A percentile compares a stretch with the other conserved stretches of the same genome.
Conservation (phyloP, 2,113 vertebrate species). For the Perca schrenkii region DNA sequence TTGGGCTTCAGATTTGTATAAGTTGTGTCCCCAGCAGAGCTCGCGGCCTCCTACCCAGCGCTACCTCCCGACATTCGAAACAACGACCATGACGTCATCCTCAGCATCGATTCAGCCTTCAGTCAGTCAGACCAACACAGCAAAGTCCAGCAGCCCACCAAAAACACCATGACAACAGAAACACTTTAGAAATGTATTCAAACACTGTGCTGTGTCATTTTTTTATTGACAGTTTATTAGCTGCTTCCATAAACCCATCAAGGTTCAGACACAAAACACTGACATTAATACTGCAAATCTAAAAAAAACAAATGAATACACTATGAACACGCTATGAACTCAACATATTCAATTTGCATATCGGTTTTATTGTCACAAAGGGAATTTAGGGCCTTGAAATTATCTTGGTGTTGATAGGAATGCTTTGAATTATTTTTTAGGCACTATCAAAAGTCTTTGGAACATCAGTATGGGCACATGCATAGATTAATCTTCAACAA, state of each 20-base stretch:
- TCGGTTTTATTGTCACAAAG: background rate
- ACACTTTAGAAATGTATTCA: background rate
- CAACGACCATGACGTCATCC: slow-evolving; percentile 83
- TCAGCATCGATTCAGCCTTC: slow-evolving; percentile 64
- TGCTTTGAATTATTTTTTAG: slow-evolving; percentile 11
- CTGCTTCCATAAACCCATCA: background rate
- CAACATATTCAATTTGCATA: background rate
- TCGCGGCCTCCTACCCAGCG: slow-evolving; percentile 80
- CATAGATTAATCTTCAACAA: background rate
- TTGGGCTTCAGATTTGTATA: slow-evolving; percentile 70
- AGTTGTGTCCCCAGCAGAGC: slow-evolving; percentile 65
- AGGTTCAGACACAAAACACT: slow-evolving; percentile 6
- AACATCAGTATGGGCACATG: background rate
- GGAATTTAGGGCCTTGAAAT: background rate
- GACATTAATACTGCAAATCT: background rate
- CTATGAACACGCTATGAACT: background rate
- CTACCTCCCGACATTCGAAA: slow-evolving; percentile 79
- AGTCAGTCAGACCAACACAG: slow-evolving; percentile 26
- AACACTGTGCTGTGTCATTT: background rate
- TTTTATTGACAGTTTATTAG: slow-evolving; percentile 17
- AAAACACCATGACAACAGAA: background rate
- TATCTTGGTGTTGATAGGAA: slow-evolving; percentile 3
- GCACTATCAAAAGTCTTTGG: background rate
- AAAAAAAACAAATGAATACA: slow-evolving; percentile 5
- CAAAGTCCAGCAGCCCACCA: slow-evolving; percentile 24